A percentile compares a stretch with the other conserved stretches of the same genome.
Conservation (phyloP, 1,140 invertebrate species). For the Hycleus cichorii region DNA sequence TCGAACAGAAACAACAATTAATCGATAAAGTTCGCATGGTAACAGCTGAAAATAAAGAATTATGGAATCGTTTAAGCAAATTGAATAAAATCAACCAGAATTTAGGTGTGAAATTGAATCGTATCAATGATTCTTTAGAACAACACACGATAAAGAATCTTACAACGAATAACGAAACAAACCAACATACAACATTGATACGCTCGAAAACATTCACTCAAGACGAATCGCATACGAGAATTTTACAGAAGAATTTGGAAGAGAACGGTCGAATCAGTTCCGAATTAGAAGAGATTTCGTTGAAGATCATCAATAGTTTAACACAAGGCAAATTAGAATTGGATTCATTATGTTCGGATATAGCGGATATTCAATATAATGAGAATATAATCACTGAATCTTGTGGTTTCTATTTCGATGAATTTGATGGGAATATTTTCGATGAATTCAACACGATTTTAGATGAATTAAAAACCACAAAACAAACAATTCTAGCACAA, state of each 20-base stretch:
- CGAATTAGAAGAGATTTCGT: constrained; percentile 70
- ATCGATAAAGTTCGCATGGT: constrained; percentile 71
- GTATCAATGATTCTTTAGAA: constrained; percentile 46
- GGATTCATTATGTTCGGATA: constrained; percentile 58
- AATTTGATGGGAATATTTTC: constrained; percentile 48
- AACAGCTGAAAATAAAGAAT: constrained; percentile 65
- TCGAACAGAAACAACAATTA: constrained; percentile 65
- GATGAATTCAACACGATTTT: constrained; percentile 58
- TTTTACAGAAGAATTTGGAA: constrained; percentile 42
- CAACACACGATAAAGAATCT: constrained; percentile 41
- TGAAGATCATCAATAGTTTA: constrained; percentile 61
- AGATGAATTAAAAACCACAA: constrained; percentile 54
- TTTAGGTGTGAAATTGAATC: constrained; percentile 44
- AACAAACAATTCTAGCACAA: constrained; percentile 54
- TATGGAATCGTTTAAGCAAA: constrained; percentile 65
- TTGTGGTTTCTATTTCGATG: constrained; percentile 62
- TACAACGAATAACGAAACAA: constrained; percentile 33
- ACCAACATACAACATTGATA: constrained; percentile 40
- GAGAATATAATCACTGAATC: constrained; percentile 48
- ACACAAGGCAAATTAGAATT: constrained; percentile 58
- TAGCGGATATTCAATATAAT: constrained; percentile 51
- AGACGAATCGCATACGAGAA: constrained; percentile 48
- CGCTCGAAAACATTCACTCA: constrained; percentile 57
- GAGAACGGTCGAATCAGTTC: constrained; percentile 47
- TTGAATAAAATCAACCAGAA: constrained; percentile 51